These are phyloP conservation scores for Fragum fragum DNA, from an alignment of 2,888 invertebrate genomes.

Conservation along the genomic window DNA sequence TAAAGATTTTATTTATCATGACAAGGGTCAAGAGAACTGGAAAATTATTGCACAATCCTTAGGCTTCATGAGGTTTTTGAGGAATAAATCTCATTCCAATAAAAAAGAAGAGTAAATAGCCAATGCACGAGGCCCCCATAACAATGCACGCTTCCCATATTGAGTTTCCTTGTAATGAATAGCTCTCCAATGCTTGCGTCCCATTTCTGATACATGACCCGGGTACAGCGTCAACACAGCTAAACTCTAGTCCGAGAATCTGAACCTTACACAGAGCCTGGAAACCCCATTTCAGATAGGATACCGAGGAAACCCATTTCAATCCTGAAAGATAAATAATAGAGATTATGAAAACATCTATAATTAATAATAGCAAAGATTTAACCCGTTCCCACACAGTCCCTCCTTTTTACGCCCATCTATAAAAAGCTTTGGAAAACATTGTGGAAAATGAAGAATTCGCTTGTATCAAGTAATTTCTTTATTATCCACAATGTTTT, in stretches of 20 bases:
- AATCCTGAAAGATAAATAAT: constrained; percentile 73
- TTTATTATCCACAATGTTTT: too few species aligned
- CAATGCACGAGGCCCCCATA: constrained; percentile 69
- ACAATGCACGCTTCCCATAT: constrained; percentile 72
- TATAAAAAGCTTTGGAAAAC: too few species aligned
- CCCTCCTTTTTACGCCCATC: too few species aligned
- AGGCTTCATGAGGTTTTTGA: constrained; percentile 81
- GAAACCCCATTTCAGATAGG: constrained; percentile 82
- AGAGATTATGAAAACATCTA: too few species aligned
- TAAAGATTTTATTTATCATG: too few species aligned
- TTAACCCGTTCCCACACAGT: too few species aligned
- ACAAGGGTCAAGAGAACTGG: too few species aligned
- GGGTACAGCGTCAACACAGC: constrained; percentile 63
- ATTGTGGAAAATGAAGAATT: too few species aligned
- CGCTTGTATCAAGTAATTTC: too few species aligned
- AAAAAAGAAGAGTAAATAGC: constrained; percentile 75
- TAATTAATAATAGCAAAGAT: too few species aligned
- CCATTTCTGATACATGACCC: constrained; percentile 75
- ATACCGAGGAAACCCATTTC: constrained; percentile 79
- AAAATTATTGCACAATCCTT: constrained; percentile 1
- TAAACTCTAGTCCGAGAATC: constrained; percentile 74
- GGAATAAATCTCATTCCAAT: constrained; percentile 75
- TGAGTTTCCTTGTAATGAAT: constrained; percentile 71
- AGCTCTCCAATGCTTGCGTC: constrained; percentile 73
- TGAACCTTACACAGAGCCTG: constrained; percentile 78